These are phyloP conservation scores for Tinea trinotella DNA, from an alignment of 2,888 invertebrate genomes.

Conservation along the genomic window DNA sequence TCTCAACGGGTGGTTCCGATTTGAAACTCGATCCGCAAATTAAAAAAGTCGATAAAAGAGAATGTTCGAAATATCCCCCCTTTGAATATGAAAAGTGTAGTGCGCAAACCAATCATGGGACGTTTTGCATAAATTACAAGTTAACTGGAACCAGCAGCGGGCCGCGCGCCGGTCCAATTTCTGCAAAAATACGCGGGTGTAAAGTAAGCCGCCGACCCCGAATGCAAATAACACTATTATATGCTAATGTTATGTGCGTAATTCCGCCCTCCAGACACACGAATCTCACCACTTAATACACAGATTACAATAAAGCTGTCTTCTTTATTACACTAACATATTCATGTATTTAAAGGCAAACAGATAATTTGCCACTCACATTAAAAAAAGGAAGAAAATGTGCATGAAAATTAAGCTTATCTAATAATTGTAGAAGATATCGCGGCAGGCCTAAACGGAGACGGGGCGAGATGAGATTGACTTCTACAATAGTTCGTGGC, in stretches of 20 bases:
- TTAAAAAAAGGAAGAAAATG: no score
- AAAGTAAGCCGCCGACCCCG: constrained; percentile 46
- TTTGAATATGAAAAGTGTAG: constrained; percentile 29
- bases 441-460: no score
- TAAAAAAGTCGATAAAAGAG: background rate
- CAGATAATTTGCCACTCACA: no score
- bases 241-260: constrained; percentile 63
- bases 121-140: constrained; percentile 64
- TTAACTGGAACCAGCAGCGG: constrained; percentile 32
- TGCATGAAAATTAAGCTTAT: no score
- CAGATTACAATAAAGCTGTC: background rate
- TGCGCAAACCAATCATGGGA: constrained; percentile 49
- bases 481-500: no score
- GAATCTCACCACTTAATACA: constrained; percentile 5
- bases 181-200: constrained; percentile 57
- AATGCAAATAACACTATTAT: constrained; percentile 67
- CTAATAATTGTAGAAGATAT: no score
- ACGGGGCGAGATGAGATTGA: no score
- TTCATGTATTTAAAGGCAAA: background rate
- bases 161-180: constrained; percentile 39
- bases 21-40: background rate
- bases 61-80: constrained; percentile 1
- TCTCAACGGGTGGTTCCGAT: background rate
- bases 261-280: constrained; percentile 25
- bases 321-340: background rate